phyloP scores from a whole-genome alignment of 2,797 vertebrate species.

The Emydoidea blandingii region DNA sequence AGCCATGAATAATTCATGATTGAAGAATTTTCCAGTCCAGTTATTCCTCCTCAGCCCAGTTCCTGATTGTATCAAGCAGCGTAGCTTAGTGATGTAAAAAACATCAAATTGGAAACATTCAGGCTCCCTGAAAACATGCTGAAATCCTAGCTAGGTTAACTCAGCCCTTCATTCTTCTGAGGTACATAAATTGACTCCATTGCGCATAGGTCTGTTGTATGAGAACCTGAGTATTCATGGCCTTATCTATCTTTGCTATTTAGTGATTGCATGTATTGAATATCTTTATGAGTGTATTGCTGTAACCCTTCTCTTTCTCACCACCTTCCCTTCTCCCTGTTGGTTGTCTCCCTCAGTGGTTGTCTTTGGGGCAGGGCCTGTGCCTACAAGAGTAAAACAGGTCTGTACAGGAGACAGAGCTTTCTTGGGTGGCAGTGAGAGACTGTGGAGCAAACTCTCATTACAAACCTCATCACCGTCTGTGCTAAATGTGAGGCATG shows the following conservation, averaged over 20 bases:
- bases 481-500: background rate
- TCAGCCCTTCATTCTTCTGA: background rate
- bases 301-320: background rate
- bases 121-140: background rate
- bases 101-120: accelerated
- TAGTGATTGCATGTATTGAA: background rate
- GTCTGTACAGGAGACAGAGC: background rate
- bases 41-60: background rate
- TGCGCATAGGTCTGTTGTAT: accelerated
- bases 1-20: background rate
- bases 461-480: background rate
- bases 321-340: no score
- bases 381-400: background rate
- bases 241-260: background rate
- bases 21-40: background rate
- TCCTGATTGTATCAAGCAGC: background rate
- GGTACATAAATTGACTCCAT: background rate
- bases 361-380: background rate
- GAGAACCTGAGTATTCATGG: background rate
- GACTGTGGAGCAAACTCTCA: background rate
- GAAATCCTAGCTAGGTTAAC: background rate
- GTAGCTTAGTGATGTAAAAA: accelerated
- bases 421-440: background rate
- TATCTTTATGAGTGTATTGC: background rate
- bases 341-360: background rate